phyloP scores from a whole-genome alignment of 2,888 invertebrate genomes.

The Drosophila atripex region DNA sequence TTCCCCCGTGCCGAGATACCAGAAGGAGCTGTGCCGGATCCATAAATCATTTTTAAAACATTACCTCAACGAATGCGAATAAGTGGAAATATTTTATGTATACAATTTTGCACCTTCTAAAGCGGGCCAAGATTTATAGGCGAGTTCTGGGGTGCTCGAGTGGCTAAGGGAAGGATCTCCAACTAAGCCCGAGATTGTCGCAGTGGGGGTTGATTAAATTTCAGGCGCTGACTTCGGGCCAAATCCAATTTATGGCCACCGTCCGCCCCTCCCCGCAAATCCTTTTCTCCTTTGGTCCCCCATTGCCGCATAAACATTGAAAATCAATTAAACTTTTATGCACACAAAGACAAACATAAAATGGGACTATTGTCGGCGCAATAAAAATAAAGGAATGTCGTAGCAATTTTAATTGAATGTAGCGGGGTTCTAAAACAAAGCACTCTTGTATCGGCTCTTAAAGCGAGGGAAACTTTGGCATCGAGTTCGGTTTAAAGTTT shows the following conservation, averaged over 20 bases:
- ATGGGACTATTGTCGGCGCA: conserved; percentile 4
- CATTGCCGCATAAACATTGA: conserved; percentile 28
- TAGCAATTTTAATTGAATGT: conserved; percentile 31
- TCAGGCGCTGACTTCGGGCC: conserved; percentile 1
- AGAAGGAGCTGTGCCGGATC: conserved; percentile 25
- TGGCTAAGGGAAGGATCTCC: conserved; percentile 44
- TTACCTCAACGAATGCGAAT: conserved; percentile 62
- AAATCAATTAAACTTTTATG: conserved; percentile 60
- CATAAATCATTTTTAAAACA: conserved; percentile 76
- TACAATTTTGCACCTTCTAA: conserved; percentile 70
- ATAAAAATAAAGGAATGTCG: conserved; percentile 9
- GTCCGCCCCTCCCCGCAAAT: conserved; percentile 9
- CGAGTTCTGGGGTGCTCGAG: conserved; percentile 42
- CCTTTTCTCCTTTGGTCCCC: conserved; percentile 22
- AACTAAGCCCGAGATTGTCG: conserved; percentile 14
- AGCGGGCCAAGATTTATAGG: conserved; percentile 60
- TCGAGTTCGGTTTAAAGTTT: conserved; percentile 36
- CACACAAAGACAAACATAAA: conserved; percentile 15
- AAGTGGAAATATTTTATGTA: conserved; percentile 55
- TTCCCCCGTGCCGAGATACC: not conserved
- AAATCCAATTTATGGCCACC: conserved; percentile 35
- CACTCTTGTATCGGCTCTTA: conserved; percentile 14
- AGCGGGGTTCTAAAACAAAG: conserved; percentile 5
- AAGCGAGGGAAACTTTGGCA: conserved; percentile 20
- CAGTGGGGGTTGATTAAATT: conserved; percentile 58